Base-by-base conservation (phyloP, 2,888 invertebrate genomes). In the Brachylomia viminalis region DNA sequence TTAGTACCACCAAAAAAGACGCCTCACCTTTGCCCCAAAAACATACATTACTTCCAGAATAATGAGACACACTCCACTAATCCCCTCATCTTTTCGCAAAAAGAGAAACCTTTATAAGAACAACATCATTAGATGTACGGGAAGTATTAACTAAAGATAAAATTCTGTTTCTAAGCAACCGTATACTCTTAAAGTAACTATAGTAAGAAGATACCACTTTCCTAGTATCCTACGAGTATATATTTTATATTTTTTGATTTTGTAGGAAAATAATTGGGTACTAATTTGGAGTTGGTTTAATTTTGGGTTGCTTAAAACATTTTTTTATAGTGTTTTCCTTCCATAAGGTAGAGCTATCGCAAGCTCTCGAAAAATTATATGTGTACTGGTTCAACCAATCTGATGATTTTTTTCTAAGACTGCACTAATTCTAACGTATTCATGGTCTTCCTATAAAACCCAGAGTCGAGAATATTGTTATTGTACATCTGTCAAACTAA, bases 181-280 rank as follows among this genome's bases (percentile, higher is more conserved):
- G 30, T 30, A 11, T 49, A 4, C 15, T 61, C 6, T n/a, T 20
- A 62, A 42, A 62, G n/a, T n/a, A 70, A 69, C 30, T 6, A 30
- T 30, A 45, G 20, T 5, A 23, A 42, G 1, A 1, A 3, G 11
- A 27, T 6, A n/a, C 13, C n/a, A 0, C 0, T 72, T 62, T 49
- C 10, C 20, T 11, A 54, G 38, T 54, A 64, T 56, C 56, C 6
- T 3, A 52, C 23, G 4, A 27, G 33, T 10, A 27, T 33, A 23
- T 27, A 38, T 23, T 23, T 2, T n/a, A n/a, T 54, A 23, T n/a
- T n/a, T n/a, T n/a, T n/a, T n/a, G 42, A 13, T 23, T 38, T 10
- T 56, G 7, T 66, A 23, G 17, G n/a, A n/a, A 75, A 65, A 49
- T 77, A 72, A 72, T 64, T 72, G 73, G 62, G 42, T 42, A 27